Evolutionary conservation across 2,113 vertebrate genomes (phyloP).

Genomic region (Crypturellus undulatus): DNA sequence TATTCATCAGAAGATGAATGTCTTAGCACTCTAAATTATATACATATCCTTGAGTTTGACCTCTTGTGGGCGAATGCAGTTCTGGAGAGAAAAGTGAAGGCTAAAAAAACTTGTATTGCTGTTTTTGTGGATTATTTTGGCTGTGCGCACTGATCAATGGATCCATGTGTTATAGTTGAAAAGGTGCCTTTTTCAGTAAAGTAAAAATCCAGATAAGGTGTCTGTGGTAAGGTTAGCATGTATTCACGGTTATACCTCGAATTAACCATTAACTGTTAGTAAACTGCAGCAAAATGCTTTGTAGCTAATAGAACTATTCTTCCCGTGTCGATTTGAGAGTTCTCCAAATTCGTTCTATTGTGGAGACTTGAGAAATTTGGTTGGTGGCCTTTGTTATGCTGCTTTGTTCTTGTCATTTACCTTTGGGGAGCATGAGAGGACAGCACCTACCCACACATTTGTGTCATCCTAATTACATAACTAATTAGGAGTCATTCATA

Average conservation of each 20-base stretch:
- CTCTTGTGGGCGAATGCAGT: neutral
- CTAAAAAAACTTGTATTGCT: neutral
- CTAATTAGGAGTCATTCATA: neutral
- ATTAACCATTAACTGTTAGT: neutral
- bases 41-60: slow-evolving; percentile 1
- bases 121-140: neutral
- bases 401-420: neutral
- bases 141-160: neutral
- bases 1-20: neutral
- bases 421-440: neutral
- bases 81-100: neutral
- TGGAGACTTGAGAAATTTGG: neutral
- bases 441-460: accelerated
- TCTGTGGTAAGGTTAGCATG: neutral
- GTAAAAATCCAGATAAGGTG: neutral
- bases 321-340: neutral
- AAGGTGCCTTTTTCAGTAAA: slow-evolving; percentile 3
- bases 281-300: neutral
- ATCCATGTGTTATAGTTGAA: neutral
- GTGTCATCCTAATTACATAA: neutral
- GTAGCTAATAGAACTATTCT: neutral
- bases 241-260: neutral
- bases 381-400: neutral
- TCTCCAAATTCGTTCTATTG: neutral
- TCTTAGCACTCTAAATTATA: neutral